Conservation (phyloP, 2,888 invertebrate genomes). For the Fabriciana adippe region DNA sequence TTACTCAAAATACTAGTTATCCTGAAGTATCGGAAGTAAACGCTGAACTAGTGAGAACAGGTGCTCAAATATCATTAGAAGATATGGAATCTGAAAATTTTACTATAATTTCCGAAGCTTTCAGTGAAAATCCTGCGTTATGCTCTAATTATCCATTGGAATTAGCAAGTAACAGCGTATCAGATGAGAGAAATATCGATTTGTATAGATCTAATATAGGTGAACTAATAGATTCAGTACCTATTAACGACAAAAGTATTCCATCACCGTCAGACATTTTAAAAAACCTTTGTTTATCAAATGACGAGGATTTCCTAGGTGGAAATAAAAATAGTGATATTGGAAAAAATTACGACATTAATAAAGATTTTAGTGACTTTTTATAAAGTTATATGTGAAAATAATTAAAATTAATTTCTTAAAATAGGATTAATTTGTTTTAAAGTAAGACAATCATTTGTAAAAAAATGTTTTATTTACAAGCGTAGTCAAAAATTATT, state of each 20-base stretch:
- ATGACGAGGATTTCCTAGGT: conserved; percentile 63
- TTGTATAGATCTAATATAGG: conserved; percentile 67
- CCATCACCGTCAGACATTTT: conserved; percentile 86
- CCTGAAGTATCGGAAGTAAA: conserved; percentile 67
- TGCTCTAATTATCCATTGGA: conserved; percentile 32
- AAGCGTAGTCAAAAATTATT: too few relatives aligned
- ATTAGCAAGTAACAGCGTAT: conserved; percentile 14
- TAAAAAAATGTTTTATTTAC: too few relatives aligned
- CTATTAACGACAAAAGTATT: conserved; percentile 73
- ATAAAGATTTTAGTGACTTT: conserved; percentile 29
- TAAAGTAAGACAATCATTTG: too few relatives aligned
- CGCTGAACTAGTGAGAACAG: conserved; percentile 70
- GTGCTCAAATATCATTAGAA: conserved; percentile 73
- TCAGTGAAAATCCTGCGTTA: conserved; percentile 44
- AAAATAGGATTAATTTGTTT: too few relatives aligned
- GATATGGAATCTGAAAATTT: conserved; percentile 76
- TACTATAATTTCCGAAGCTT: conserved; percentile 60
- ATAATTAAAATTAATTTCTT: not conserved
- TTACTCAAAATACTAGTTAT: conserved; percentile 45
- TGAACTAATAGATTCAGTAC: conserved; percentile 60
- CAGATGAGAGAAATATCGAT: conserved; percentile 48
- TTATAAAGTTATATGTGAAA: conserved; percentile 16
- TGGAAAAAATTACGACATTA: conserved; percentile 16
- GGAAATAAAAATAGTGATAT: conserved; percentile 14
- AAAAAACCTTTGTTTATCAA: conserved; percentile 83